phyloP scores from a whole-genome alignment of 1,140 invertebrate species.

The Maconellicoccus hirsutus region DNA sequence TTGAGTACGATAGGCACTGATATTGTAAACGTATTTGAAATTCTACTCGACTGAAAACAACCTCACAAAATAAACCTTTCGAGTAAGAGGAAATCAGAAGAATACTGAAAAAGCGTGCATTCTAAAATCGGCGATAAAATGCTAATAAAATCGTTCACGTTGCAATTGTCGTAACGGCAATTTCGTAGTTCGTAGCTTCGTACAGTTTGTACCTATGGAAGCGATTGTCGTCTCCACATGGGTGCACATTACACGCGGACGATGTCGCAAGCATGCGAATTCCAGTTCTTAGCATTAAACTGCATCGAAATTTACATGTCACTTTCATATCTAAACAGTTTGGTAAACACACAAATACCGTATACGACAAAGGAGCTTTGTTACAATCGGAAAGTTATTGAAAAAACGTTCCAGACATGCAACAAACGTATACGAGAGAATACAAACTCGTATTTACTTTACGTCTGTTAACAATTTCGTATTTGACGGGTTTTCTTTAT shows the following conservation, averaged over 20 bases:
- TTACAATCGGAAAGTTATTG: not conserved
- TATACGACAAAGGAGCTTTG: not conserved
- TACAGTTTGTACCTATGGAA: too few species aligned
- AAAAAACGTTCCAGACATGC: not conserved
- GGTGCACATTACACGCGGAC: not conserved
- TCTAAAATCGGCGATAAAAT: not conserved
- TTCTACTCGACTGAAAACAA: not conserved
- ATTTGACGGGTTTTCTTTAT: too few species aligned
- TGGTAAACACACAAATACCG: not conserved
- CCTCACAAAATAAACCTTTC: conserved; percentile 1
- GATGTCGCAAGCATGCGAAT: not conserved
- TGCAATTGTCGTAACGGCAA: not conserved
- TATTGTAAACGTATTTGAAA: not conserved
- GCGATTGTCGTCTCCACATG: not conserved
- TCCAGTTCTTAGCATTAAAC: not conserved
- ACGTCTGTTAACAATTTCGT: too few species aligned
- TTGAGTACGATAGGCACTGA: too few species aligned
- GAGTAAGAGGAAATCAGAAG: not conserved
- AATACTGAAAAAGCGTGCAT: not conserved
- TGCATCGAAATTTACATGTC: conserved; percentile 8
- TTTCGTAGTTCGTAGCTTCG: too few species aligned
- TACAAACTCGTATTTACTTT: too few species aligned
- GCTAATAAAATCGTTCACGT: conserved; percentile 2
- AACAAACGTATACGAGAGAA: too few species aligned
- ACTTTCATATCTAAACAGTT: conserved; percentile 4